Base-by-base conservation (phyloP, 1,140 invertebrate species). In the Campoletis sonorensis region DNA sequence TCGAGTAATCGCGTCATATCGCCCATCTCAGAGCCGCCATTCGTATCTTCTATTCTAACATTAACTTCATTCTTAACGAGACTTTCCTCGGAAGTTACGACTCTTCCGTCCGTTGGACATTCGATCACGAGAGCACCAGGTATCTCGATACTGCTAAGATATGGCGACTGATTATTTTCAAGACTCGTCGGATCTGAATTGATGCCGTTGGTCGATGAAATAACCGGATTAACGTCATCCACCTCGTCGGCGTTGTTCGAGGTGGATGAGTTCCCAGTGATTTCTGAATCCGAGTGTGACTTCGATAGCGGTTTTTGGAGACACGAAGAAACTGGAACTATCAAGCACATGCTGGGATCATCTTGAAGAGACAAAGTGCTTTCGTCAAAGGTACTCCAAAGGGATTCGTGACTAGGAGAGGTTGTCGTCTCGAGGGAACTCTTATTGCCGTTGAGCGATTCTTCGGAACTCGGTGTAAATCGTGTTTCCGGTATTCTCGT, bases 381-480 rank as follows among this genome's bases (percentile, higher is more conserved):
- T 1, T 90, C 88, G 58, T 91, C 90, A 73, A 90, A 90, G 0
- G 89, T 89, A 68, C 88, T 91, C 89, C 89, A 90, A 0, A 91
- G 80, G 0, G 89, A 91, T 11, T 91, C 90, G 37, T 90, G 88
- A 64, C 89, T 90, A 1, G 85, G 85, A 5, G 90, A 91, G 51
- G 51, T 54, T 0, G 89, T 90, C 3, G 88, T 89, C 8, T 89
- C 89, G 1, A 86, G 82, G 7, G 88, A 90, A 49, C 85, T 88
- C 40, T 80, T 87, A 4, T 68, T 49, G 4, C 84, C 88, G 54
- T 88, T 85, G 11, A 85, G 61, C 0, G 88, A 88, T 8, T 89
- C 87, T 3, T 90, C 88, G 15, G 88, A 87, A 27, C 82, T 86
- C 30, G 67, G 27, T 23, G 61, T 64, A 40, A 80, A 81, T 0